Percentiles rank a stretch among this genome's conserved stretches.
Evolutionary conservation across 2,113 vertebrate genomes (phyloP).

Genomic region (Myiagra hebetior): DNA sequence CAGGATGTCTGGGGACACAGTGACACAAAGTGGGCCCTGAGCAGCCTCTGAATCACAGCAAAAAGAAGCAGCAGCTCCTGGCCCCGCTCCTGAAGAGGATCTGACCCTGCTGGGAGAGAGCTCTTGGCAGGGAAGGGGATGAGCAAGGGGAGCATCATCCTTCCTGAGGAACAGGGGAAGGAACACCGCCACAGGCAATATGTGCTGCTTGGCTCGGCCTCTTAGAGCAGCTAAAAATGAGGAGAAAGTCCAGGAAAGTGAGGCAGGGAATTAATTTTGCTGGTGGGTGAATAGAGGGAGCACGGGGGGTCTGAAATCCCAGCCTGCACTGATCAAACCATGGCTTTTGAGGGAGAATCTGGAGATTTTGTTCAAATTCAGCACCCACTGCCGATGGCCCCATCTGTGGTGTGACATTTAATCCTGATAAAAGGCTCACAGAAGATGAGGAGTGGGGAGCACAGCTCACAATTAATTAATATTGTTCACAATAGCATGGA

Average conservation of each 20-base stretch:
- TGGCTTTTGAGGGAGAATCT: not conserved
- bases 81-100: not conserved
- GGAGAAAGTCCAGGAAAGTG: not conserved
- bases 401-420: conserved; percentile 27
- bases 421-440: not conserved
- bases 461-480: not conserved
- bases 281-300: not conserved
- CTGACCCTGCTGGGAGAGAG: not conserved
- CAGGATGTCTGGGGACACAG: not conserved
- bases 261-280: not conserved
- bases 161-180: conserved; percentile 19
- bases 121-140: conserved; percentile 25
- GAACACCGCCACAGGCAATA: not conserved
- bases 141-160: conserved; percentile 25
- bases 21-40: not conserved
- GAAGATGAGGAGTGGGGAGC: not conserved
- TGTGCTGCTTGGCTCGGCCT: not conserved
- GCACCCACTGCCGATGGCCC: not conserved
- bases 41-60: not conserved
- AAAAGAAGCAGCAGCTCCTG: not conserved
- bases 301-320: not conserved
- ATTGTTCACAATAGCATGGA: not conserved
- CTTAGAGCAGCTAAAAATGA: not conserved
- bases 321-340: not conserved
- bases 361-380: not conserved